Evolutionary conservation across 2,797 vertebrate genomes (phyloP), one percentile per base, ranked within the genome.

Genomic region (Rhynchotus rufescens): DNA sequence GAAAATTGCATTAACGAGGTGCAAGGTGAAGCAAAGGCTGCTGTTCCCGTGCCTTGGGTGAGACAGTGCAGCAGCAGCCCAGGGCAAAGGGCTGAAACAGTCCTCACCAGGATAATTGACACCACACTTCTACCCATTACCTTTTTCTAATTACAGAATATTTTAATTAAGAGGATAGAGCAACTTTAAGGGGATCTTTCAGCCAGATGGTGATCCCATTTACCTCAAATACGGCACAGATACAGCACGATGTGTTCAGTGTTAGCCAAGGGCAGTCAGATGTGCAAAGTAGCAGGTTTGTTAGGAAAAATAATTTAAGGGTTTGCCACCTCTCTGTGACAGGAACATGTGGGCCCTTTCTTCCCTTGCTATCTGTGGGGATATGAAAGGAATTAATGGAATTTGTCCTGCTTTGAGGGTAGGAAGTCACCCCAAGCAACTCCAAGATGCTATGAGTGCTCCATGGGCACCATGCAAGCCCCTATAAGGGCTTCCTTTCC

Each of bases 171-270:
- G 95, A 95, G 93, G 52, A 59, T 59, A 94, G 95, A 93, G 83
- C 21, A 85, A 79, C 93, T 97, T 95, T 82, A 94, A 95, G 91
- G 94, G 90, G 95, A 51, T 67, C 81, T 96, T 94, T 88, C 79
- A 94, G 93, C 94, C 97, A 97, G 96, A 97, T 97, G 96, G 97
- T 84, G 93, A 88, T 96, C 96, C 94, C 87, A 97, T 97, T 96
- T 96, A 93, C 96, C 96, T 97, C 93, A 32, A 75, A 88, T 49
- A 82, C 95, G 92, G 67, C 94, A 85, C 79, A 73, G 92, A 69
- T 94, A 86, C 79, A 71, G 90, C 84, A 72, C 38, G 90, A 95
- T 79, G 93, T 42, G 28, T 73, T 89, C 90, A 88, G 94, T 83
- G 86, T 89, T 83, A 86, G 91, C 87, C 86, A 80, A 82, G 61